Evolutionary conservation across 2,797 vertebrate species (phyloP), one percentile per base, ranked within the genome.

Genomic region (Zalophus californianus): DNA sequence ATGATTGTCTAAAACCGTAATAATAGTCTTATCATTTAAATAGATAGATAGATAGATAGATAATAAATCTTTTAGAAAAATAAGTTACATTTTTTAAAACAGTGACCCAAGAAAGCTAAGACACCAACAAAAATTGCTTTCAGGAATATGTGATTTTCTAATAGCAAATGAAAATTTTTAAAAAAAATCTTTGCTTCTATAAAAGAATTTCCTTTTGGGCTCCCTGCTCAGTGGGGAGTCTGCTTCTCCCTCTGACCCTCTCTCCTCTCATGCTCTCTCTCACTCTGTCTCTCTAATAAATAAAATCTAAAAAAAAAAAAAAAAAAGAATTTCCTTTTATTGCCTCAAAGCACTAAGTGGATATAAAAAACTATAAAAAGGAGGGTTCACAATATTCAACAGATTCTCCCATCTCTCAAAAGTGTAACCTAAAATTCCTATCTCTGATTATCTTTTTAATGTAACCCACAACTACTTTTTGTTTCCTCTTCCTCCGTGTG

Each of bases 291-390:
- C 44, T 44, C 44, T 44, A 44, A 44, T 44, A 44, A 44, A 44
- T 9, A 21, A 77, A 54, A 25, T 23, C 32, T 77, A n/a, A 0
- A 27, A 85, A 38, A 38, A 38, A 38, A 38, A 68, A 66, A 58
- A 77, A 29, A 85, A 85, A 88, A 94, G 10, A 78, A 87, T 82
- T 77, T 66, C 27, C 48, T 92, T 90, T 60, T 62, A 68, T 60
- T 90, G 54, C 44, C 52, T 94, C 15, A 93, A 92, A 92, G 82
- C 50, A 92, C 44, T 75, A 90, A 66, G 29, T 38, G 9, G 10
- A 82, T 41, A 91, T 20, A 87, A 94, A 94, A 96, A 66, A 35
- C 84, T 90, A 41, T 15, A 82, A 64, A 87, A 41, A 90, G 23
- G 54, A 91, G 85, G 25, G 44, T 72, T 86, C 8, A 66, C 23